Evolutionary conservation across 2,888 invertebrate genomes (phyloP).

Genomic region (Orchesellides sinensis): DNA sequence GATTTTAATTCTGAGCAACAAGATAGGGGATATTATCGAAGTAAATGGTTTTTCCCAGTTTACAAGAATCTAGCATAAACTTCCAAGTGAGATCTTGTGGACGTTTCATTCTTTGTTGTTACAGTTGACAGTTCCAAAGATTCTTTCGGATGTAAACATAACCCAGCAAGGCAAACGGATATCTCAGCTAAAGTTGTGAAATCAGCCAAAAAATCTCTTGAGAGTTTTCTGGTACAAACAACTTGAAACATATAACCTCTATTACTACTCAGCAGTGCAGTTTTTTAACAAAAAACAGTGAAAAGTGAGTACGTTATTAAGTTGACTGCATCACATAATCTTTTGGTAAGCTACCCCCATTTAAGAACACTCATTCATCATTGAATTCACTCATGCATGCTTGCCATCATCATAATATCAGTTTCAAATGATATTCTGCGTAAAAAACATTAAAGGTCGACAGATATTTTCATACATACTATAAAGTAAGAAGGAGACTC

Average conservation of each 20-base stretch:
- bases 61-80: too few species aligned
- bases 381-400: neutral
- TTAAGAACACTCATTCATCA: neutral
- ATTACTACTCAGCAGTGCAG: neutral
- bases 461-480: neutral
- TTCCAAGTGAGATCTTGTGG: neutral
- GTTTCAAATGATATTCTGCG: too few species aligned
- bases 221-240: neutral
- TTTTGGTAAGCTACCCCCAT: neutral
- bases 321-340: neutral
- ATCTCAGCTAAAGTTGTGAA: conserved; percentile 14
- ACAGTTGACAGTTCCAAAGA: neutral
- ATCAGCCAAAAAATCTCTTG: neutral
- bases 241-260: too few species aligned
- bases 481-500: too few species aligned
- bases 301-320: neutral
- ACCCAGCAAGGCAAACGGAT: conserved; percentile 37
- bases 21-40: neutral
- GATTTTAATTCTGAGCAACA: neutral
- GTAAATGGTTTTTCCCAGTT: too few species aligned
- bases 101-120: too few species aligned
- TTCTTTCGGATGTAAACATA: conserved; percentile 17
- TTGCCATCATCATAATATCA: neutral
- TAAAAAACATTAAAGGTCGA: neutral
- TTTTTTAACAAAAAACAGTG: neutral